These are phyloP conservation scores for Platynereis dumerilii DNA, from an alignment of 2,888 invertebrate species.

Conservation along the genomic window DNA sequence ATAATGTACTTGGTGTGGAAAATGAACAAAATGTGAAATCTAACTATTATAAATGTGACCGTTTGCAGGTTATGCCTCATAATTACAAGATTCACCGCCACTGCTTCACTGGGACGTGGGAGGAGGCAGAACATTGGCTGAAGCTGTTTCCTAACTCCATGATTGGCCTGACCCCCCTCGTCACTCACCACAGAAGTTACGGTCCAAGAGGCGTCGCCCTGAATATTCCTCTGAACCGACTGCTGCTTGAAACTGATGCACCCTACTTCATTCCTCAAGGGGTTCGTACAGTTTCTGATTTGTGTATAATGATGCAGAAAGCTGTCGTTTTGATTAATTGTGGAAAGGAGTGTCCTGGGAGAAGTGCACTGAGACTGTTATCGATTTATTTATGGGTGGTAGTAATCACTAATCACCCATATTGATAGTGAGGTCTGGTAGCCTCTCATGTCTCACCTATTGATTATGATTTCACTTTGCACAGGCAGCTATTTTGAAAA, in stretches of 20 bases:
- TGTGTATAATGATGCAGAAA: no score
- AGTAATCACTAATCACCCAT: no score
- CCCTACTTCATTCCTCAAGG: conserved; percentile 65
- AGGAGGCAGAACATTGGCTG: conserved; percentile 61
- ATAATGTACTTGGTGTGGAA: no score
- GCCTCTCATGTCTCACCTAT: no score
- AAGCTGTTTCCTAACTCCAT: conserved; percentile 58
- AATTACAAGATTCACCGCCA: conserved; percentile 63
- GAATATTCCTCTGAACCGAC: conserved; percentile 60
- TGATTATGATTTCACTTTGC: no score
- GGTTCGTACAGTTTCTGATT: no score
- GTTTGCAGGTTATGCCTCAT: conserved; percentile 31
- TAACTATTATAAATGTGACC: no score
- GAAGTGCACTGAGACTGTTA: background rate
- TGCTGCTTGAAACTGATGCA: conserved; percentile 66
- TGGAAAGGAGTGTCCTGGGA: background rate
- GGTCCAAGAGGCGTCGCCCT: conserved; percentile 56
- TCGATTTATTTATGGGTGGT: no score
- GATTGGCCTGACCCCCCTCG: conserved; percentile 61
- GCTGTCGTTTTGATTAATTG: background rate
- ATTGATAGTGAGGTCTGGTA: no score
- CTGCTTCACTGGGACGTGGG: conserved; percentile 63
- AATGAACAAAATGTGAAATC: no score
- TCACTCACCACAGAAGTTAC: conserved; percentile 51
- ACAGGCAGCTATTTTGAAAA: no score